Percentiles rank a stretch among this genome's conserved stretches.
These are phyloP conservation scores for Egretta garzetta DNA, from an alignment of 2,113 vertebrate genomes.

Conservation along the genomic window DNA sequence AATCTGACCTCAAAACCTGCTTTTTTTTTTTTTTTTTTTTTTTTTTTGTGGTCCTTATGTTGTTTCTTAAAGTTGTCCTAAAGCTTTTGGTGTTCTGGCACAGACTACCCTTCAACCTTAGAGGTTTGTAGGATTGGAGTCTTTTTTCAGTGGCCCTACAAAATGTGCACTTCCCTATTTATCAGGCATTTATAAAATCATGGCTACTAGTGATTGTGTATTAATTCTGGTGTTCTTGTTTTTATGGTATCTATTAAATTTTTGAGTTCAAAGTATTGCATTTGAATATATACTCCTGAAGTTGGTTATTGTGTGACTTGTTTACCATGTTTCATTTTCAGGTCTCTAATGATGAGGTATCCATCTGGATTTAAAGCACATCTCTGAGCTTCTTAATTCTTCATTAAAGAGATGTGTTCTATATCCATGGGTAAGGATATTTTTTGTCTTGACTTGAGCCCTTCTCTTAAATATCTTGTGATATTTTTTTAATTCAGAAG, in stretches of 20 bases:
- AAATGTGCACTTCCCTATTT: not conserved
- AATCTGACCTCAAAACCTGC: not conserved
- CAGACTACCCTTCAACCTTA: not conserved
- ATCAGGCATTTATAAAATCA: not conserved
- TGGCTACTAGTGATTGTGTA: not conserved
- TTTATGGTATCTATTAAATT: not conserved
- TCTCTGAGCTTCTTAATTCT: conserved; percentile 18
- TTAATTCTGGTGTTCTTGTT: not conserved
- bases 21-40: not conserved
- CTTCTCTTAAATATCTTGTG: not conserved
- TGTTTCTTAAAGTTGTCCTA: not conserved
- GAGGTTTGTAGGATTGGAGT: not conserved
- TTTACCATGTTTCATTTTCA: conserved; percentile 33
- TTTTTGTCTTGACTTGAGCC: not conserved
- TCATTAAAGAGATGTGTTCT: conserved; percentile 39
- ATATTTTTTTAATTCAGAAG: not conserved
- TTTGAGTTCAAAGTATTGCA: not conserved
- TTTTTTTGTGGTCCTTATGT: not conserved
- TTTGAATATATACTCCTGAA: not conserved
- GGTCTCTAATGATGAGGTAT: conserved; percentile 42
- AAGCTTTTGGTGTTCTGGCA: not conserved
- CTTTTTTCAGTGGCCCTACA: not conserved
- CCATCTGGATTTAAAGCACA: conserved; percentile 4
- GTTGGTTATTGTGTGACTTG: not conserved
- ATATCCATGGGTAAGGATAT: conserved; percentile 57